These are phyloP conservation scores for Oryzias celebensis DNA, from an alignment of 2,113 vertebrate species.

Conservation along the genomic window DNA sequence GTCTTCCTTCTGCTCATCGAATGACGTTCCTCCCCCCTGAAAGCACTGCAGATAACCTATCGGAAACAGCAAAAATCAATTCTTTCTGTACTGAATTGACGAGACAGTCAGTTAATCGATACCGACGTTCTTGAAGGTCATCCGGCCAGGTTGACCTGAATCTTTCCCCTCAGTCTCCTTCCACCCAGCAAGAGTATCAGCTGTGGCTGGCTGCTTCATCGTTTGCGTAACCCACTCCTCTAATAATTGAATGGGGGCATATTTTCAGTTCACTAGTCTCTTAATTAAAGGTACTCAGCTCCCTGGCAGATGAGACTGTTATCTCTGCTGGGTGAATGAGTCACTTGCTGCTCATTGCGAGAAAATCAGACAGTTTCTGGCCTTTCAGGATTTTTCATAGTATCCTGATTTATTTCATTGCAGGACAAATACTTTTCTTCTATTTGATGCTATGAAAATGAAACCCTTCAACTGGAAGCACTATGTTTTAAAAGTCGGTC, in stretches of 20 bases:
- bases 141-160: slow-evolving; percentile 18
- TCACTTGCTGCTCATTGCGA: slow-evolving; percentile 42
- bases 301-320: slow-evolving; percentile 62
- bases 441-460: too few relatives aligned
- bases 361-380: slow-evolving; percentile 49
- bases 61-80: slow-evolving; percentile 40
- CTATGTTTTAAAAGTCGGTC: neutral
- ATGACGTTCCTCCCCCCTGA: slow-evolving; percentile 23
- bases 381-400: neutral
- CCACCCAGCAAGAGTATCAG: neutral
- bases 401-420: too few relatives aligned
- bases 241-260: slow-evolving; percentile 40
- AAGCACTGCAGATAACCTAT: slow-evolving; percentile 39
- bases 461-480: too few relatives aligned
- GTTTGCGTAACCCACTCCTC: slow-evolving; percentile 36
- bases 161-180: slow-evolving; percentile 6
- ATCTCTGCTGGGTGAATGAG: slow-evolving; percentile 54
- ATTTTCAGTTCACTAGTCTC: slow-evolving; percentile 53
- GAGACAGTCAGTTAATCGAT: slow-evolving; percentile 13
- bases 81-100: slow-evolving; percentile 6
- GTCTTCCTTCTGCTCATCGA: slow-evolving; percentile 16
- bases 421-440: too few relatives aligned
- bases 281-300: slow-evolving; percentile 53
- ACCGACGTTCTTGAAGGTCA: slow-evolving; percentile 16
- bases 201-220: slow-evolving; percentile 22